phyloP scores from a whole-genome alignment of 2,797 vertebrate genomes.

The Enteromius afrohamiltoni region DNA sequence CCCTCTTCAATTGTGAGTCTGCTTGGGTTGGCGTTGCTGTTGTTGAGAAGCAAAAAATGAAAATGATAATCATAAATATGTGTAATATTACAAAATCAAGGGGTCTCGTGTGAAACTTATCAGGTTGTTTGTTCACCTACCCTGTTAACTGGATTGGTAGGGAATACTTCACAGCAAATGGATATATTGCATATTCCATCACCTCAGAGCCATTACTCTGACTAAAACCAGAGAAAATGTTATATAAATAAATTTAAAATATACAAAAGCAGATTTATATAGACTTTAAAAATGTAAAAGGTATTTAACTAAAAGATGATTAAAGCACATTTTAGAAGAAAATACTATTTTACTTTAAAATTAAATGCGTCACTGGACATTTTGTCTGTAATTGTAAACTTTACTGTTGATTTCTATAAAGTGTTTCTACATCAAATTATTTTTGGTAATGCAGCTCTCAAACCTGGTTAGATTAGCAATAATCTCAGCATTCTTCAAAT shows the following conservation, averaged over 20 bases:
- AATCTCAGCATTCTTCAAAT: slow-evolving; percentile 61
- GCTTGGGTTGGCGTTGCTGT: slow-evolving; percentile 50
- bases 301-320: background rate
- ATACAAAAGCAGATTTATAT: background rate
- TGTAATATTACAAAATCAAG: background rate
- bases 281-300: background rate
- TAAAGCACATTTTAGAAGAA: background rate
- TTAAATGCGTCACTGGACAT: background rate
- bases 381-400: background rate
- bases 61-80: background rate
- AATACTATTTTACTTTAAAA: background rate
- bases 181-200: slow-evolving; percentile 52
- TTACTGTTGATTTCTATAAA: background rate
- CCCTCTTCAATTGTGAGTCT: slow-evolving; percentile 55
- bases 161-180: slow-evolving; percentile 57
- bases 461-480: slow-evolving; percentile 71
- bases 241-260: background rate
- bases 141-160: slow-evolving; percentile 57
- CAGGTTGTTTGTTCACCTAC: slow-evolving; percentile 52
- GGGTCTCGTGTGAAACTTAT: background rate
- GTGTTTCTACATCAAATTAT: background rate
- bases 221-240: slow-evolving; percentile 50
- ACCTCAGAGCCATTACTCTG: slow-evolving; percentile 50
- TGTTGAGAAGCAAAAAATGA: slow-evolving; percentile 1
- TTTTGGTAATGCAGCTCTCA: slow-evolving; percentile 46